Base-by-base conservation (phyloP, 2,113 vertebrate genomes). In the Ochotona princeps region DNA sequence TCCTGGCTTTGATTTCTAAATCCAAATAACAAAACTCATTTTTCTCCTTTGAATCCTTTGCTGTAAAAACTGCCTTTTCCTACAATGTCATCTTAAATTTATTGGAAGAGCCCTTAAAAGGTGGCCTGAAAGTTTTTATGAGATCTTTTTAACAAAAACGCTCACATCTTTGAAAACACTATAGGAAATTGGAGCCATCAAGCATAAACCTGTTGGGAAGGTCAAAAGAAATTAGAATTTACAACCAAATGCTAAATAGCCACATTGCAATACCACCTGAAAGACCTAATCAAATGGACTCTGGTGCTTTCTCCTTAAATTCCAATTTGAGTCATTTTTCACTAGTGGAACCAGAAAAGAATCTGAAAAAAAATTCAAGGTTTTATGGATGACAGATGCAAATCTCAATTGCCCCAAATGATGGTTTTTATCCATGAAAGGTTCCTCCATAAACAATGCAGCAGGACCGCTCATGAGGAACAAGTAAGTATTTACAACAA, bases 321-420 rank as follows among this genome's bases (percentile, higher is more conserved):
- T 96, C 97, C 84, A 91, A 86, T 94, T 72, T 32, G 92, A 70
- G 67, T 91, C 54, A 96, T 81, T 80, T 97, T 93, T 73, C 38
- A 88, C 86, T 89, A 32, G 35, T 93, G 63, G 94, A 79, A 57
- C 0, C 11, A 80, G 96, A 96, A 92, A 90, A 0, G 83, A 83
- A 67, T 76, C 15, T 35, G 61, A 87, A 94, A 96, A 96, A 44
- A 89, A 87, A 54, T 93, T 14, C 83, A 51, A 86, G 88, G 10
- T 88, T 94, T 95, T 86, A 60, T 63, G 78, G 92, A 83, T 89
- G 67, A 23, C 65, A 44, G 11, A 78, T 94, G 65, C 89, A 95
- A 96, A 96, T 92, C 23, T 49, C 63, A 76, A 86, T 83, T 65
- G 20, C 44, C 79, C 49, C 89, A 92, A 80, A 32, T 92, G 32